Evolutionary conservation across 1,140 invertebrate species (phyloP), one percentile per base, ranked within the genome.

Genomic region (Drosophila aff.): DNA sequence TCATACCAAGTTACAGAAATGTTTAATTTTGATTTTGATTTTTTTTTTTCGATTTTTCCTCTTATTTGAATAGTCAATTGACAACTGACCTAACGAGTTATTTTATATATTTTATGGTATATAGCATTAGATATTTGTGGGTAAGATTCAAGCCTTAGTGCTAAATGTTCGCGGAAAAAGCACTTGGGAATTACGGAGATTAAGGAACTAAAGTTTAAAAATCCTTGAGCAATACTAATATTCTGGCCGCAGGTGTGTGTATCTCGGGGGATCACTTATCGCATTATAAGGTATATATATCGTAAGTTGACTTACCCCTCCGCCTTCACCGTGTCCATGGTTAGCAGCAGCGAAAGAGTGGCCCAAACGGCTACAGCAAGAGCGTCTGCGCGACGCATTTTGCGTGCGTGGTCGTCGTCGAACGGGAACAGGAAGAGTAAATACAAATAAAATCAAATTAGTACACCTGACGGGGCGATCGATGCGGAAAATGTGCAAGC

Each of bases 361-460:
- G 44, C 63, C 52, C 49, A 68, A 61, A 61, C 47, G 57, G 83
- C 55, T 44, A 82, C 62, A 76, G 49, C 65, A 67, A 85, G 68
- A 71, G 73, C 82, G 85, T 73, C 85, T 90, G 66, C 76, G 53
- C 78, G 79, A 82, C 81, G 85, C 85, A 89, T 89, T 85, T 85
- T 79, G 60, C 59, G 68, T 47, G 47, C 72, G 61, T 63, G 52
- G 26, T 53, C 18, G 52, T 55, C 36, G 47, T 53, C 46, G 21
- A 26, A 59, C 18, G 55, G 53, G 63, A 66, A 60, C 59, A 63
- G 63, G 49, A 68, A 50, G 38, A 36, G 47, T 4, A 44, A 83
- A 71, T 58, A 66, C 57, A 74, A 46, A 73, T 41, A 77, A 71
- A 82, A 58, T 57, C 15, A 50, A 65, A 49, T 79, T 58, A 69